Conservation (phyloP, 2,888 invertebrate species). For the Ischnura elegans region DNA sequence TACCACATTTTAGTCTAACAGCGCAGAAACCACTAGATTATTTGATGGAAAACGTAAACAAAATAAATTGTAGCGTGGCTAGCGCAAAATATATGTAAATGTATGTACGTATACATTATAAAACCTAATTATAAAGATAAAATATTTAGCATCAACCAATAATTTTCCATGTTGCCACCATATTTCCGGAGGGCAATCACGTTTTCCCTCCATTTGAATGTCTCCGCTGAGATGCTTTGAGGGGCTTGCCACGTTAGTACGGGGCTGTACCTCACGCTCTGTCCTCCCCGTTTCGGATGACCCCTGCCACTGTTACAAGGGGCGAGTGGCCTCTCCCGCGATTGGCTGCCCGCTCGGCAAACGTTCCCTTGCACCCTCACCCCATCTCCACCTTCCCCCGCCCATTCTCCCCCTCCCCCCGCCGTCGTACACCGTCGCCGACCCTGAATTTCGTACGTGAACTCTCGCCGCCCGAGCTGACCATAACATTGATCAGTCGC, state of each 20-base stretch:
- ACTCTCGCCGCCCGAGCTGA: constrained; percentile 18
- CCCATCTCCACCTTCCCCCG: background rate
- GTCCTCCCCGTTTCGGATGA: background rate
- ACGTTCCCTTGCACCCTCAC: no score
- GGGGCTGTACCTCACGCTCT: background rate
- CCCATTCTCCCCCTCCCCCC: background rate
- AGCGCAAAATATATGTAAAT: no score
- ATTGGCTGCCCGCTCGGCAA: background rate
- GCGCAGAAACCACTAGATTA: no score
- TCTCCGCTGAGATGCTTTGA: background rate
- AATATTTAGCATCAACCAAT: no score
- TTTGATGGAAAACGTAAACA: no score
- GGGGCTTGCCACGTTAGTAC: background rate
- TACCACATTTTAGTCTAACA: no score
- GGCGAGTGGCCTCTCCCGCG: background rate
- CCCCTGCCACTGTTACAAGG: background rate
- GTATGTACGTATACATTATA: no score
- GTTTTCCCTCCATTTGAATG: background rate
- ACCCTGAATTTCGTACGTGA: background rate
- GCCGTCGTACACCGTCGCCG: background rate
- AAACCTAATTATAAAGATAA: no score
- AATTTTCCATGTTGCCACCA: no score
- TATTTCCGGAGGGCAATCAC: no score
- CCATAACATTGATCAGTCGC: background rate
- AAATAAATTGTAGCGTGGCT: no score